Conservation (phyloP, 2,888 invertebrate genomes). For the Lasioglossum oenotherae region DNA sequence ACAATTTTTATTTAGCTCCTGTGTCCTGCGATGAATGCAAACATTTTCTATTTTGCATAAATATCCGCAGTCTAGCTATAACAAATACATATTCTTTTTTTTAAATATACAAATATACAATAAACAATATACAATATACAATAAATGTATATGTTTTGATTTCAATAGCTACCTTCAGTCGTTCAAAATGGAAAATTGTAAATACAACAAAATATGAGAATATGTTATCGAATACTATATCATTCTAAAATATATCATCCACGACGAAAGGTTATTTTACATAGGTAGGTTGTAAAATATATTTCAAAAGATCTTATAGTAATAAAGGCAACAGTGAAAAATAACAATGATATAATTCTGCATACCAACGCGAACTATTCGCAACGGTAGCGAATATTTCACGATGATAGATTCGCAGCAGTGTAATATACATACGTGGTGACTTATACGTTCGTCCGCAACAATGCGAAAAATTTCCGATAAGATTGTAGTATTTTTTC, state of each 20-base stretch:
- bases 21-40: too few species aligned
- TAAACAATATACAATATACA: too few species aligned
- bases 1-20: too few species aligned
- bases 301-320: background rate
- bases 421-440: background rate
- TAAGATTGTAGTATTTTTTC: slow-evolving; percentile 6
- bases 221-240: background rate
- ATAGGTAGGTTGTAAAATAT: background rate
- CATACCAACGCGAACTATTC: background rate
- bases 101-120: too few species aligned
- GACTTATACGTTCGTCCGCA: background rate
- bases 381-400: background rate
- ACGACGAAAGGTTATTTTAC: background rate
- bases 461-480: slow-evolving; percentile 2
- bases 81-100: too few species aligned
- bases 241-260: background rate
- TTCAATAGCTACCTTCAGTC: background rate
- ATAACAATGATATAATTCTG: background rate
- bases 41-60: too few species aligned
- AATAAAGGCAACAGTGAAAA: background rate
- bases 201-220: background rate
- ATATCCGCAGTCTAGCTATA: too few species aligned
- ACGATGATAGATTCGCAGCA: slow-evolving; percentile 1
- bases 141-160: too few species aligned
- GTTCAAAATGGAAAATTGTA: background rate